Percentiles rank a stretch among this genome's conserved stretches.
Evolutionary conservation across 2,113 vertebrate species (phyloP).

Genomic region (Prionailurus bengalensis): DNA sequence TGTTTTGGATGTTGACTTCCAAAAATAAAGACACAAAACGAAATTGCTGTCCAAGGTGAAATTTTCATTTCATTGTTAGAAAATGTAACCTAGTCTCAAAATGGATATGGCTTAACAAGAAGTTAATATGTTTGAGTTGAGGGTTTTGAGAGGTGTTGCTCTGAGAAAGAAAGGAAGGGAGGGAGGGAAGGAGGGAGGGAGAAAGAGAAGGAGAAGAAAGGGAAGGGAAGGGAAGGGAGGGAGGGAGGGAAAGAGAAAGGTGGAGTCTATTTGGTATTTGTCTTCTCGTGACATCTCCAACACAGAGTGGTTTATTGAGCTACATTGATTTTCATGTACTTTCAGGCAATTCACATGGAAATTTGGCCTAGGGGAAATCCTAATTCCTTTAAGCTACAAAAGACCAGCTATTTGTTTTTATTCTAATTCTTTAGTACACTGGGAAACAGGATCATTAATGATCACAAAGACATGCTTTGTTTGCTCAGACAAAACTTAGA

Average conservation of each 20-base stretch:
- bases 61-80: neutral
- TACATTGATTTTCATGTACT: slow-evolving; percentile 80
- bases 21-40: neutral
- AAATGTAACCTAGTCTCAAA: neutral
- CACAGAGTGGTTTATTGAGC: slow-evolving; percentile 80
- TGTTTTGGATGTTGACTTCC: neutral
- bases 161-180: neutral
- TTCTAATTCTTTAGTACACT: slow-evolving; percentile 77
- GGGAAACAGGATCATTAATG: slow-evolving; percentile 77
- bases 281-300: slow-evolving; percentile 66
- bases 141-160: neutral
- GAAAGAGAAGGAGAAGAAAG: neutral
- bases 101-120: neutral
- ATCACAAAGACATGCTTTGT: slow-evolving; percentile 79
- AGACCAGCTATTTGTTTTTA: slow-evolving; percentile 79
- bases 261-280: slow-evolving; percentile 64
- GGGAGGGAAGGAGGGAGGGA: neutral
- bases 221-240: neutral
- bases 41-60: neutral
- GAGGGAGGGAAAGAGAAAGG: neutral
- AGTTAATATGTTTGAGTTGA: neutral
- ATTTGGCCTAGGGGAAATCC: slow-evolving; percentile 83
- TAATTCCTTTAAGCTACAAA: slow-evolving; percentile 81
- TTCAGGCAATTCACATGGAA: slow-evolving; percentile 83
- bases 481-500: slow-evolving; percentile 67